These are phyloP conservation scores for Dysmachus trigonus DNA, from an alignment of 2,888 invertebrate genomes.

Conservation along the genomic window DNA sequence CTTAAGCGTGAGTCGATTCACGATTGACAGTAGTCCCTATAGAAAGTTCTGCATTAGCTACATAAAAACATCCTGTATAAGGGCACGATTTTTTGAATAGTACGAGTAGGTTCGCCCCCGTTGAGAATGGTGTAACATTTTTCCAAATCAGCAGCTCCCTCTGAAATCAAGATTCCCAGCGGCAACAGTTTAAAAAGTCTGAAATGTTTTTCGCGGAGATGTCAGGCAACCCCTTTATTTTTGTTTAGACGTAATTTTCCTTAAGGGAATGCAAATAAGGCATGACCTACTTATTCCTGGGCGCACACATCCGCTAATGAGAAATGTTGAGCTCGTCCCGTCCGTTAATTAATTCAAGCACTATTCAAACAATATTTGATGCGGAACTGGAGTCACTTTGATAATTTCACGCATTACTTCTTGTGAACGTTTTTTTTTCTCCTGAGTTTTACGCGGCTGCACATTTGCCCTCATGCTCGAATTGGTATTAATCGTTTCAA, in stretches of 20 bases:
- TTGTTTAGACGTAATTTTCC: constrained; percentile 15
- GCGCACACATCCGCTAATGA: constrained; percentile 5
- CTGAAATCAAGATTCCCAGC: background rate
- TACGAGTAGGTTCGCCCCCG: background rate
- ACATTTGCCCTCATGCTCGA: background rate
- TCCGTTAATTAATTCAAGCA: background rate
- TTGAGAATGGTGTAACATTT: background rate
- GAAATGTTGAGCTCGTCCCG: background rate
- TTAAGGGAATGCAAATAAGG: constrained; percentile 23
- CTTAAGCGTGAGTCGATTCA: too few species aligned
- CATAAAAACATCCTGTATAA: too few species aligned
- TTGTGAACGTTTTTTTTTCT: background rate
- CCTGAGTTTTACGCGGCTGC: background rate
- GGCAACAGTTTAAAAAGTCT: background rate
- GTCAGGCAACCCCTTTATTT: background rate
- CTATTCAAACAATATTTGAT: constrained; percentile 23
- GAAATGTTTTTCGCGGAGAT: background rate
- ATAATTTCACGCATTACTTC: constrained; percentile 24
- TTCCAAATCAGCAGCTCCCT: background rate
- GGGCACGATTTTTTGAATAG: background rate
- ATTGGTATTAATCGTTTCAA: background rate
- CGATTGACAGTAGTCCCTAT: too few species aligned
- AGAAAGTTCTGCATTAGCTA: too few species aligned
- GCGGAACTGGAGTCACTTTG: constrained; percentile 7
- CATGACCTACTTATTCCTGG: background rate